Evolutionary conservation across 2,113 vertebrate genomes (phyloP).

Genomic region (Columba janthina): DNA sequence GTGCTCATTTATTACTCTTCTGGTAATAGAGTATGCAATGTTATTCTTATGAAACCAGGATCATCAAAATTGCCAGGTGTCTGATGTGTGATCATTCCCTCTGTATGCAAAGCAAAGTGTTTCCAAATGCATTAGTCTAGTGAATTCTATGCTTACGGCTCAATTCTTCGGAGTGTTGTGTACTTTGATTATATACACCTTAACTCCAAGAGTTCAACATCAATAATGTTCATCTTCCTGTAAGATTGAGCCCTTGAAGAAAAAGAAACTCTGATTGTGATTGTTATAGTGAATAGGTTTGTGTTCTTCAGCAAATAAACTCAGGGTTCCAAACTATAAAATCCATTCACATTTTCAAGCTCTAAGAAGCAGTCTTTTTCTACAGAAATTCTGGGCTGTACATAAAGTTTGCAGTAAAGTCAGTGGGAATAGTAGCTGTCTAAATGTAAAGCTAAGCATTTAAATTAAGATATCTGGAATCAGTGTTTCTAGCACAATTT

Average conservation of each 20-base stretch:
- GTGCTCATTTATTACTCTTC: conserved; percentile 49
- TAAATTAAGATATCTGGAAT: neutral
- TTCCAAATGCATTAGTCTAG: conserved; percentile 14
- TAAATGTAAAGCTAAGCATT: neutral
- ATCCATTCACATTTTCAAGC: neutral
- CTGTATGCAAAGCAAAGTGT: conserved; percentile 49
- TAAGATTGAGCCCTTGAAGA: conserved; percentile 21
- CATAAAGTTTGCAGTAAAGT: neutral
- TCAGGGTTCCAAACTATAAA: conserved; percentile 10
- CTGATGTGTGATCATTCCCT: conserved; percentile 44
- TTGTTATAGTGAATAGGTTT: neutral
- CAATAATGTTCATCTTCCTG: conserved; percentile 41
- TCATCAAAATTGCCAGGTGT: conserved; percentile 53
- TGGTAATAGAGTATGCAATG: conserved; percentile 38
- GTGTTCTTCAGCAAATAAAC: conserved; percentile 1
- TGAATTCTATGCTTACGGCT: conserved; percentile 27
- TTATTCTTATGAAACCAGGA: conserved; percentile 42
- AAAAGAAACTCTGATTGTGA: neutral
- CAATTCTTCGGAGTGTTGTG: conserved; percentile 12
- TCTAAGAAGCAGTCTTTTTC: neutral
- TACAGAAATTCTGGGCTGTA: neutral
- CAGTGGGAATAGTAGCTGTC: neutral
- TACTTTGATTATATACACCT: conserved; percentile 12
- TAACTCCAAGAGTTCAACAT: neutral
- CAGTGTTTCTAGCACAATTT: neutral